Conservation (phyloP, 2,113 vertebrate species). For the Calypte anna region DNA sequence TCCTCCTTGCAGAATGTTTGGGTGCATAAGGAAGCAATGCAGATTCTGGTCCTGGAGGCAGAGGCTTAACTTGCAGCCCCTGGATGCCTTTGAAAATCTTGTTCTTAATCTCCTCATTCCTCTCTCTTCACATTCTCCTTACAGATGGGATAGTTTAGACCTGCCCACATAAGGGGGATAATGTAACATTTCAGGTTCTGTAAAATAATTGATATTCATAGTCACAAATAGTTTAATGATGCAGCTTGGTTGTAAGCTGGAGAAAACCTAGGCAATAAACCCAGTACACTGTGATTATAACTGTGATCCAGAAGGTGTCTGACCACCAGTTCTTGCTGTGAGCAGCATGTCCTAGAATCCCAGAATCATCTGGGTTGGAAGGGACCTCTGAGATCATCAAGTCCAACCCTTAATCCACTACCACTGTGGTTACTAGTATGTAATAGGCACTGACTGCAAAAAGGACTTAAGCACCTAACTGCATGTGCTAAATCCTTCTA, state of each 20-base stretch:
- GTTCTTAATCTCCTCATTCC: not conserved
- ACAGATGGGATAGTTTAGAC: not conserved
- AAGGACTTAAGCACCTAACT: not conserved
- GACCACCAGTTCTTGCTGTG: not conserved
- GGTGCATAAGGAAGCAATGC: not conserved
- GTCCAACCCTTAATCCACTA: too few species aligned
- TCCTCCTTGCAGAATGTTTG: not conserved
- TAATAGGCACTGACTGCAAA: not conserved
- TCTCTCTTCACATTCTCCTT: conserved; percentile 14
- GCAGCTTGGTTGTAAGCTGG: not conserved
- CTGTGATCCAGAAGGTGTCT: not conserved
- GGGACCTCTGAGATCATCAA: too few species aligned
- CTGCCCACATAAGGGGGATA: not conserved
- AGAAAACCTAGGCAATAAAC: not conserved
- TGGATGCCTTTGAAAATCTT: not conserved
- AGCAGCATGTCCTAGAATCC: not conserved
- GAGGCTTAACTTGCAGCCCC: not conserved
- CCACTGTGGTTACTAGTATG: too few species aligned
- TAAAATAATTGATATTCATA: not conserved
- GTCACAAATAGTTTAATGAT: not conserved
- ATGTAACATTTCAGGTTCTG: not conserved
- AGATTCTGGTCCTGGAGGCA: not conserved
- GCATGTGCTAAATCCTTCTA: not conserved
- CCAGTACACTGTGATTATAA: not conserved
- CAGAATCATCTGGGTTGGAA: too few species aligned